Percentiles rank a stretch among this genome's conserved stretches.
Evolutionary conservation across 2,113 vertebrate genomes (phyloP).

Genomic region (Propithecus coquereli): DNA sequence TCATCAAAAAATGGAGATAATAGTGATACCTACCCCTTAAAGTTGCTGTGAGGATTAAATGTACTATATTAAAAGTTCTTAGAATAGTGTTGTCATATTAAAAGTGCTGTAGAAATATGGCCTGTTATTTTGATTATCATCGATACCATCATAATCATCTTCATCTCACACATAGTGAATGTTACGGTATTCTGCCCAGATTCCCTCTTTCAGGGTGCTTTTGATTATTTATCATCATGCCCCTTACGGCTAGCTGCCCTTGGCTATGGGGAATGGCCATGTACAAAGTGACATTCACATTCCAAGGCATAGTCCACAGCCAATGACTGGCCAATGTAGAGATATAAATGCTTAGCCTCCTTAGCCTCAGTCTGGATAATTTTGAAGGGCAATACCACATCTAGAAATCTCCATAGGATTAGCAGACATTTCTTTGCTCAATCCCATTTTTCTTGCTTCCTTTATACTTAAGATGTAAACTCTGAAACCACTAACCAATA

Average conservation of each 20-base stretch:
- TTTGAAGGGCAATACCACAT: background rate
- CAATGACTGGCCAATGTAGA: background rate
- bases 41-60: background rate
- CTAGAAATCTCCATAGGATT: background rate
- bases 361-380: background rate
- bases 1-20: background rate
- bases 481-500: background rate
- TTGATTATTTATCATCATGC: background rate
- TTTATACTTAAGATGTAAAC: background rate
- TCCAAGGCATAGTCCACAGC: background rate
- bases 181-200: background rate
- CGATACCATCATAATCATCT: background rate
- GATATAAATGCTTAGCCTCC: background rate
- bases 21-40: background rate
- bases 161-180: background rate
- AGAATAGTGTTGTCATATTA: background rate
- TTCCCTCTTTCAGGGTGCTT: background rate
- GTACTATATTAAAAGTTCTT: background rate
- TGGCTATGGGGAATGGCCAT: background rate
- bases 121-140: background rate
- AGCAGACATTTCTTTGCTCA: background rate
- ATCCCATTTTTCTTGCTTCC: background rate
- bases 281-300: background rate
- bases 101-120: background rate
- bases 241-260: background rate